phyloP scores from a whole-genome alignment of 2,888 invertebrate species.

The Leucoptera coffeella region DNA sequence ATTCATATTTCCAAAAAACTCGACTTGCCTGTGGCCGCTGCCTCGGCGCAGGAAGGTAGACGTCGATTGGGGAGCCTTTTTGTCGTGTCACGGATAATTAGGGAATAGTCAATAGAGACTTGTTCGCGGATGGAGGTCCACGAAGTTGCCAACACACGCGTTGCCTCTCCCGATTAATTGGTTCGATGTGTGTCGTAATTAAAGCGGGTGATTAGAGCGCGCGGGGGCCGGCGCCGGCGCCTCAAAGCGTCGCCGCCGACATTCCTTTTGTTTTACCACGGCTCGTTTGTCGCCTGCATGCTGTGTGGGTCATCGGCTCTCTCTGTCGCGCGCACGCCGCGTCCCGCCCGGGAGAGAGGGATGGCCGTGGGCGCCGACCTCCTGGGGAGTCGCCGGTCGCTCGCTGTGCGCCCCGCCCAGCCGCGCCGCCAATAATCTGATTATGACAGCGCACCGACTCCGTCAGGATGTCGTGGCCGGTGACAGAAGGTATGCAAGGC shows the following conservation, averaged over 20 bases:
- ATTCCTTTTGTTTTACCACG: slow-evolving; percentile 55
- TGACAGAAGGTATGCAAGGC: no score
- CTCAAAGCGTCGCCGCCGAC: slow-evolving; percentile 51
- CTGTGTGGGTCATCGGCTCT: slow-evolving; percentile 17
- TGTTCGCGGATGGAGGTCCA: no score
- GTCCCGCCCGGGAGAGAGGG: slow-evolving; percentile 17
- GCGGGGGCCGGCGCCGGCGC: slow-evolving; percentile 45
- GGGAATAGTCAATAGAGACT: no score
- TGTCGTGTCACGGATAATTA: no score
- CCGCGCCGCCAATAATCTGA: slow-evolving; percentile 43
- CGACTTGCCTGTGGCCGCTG: no score
- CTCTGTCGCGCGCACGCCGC: slow-evolving; percentile 12
- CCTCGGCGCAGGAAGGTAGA: no score
- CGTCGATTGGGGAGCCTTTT: no score
- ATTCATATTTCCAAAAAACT: no score
- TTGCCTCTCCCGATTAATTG: slow-evolving; percentile 54
- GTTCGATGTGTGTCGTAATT: slow-evolving; percentile 54
- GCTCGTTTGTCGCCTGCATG: slow-evolving; percentile 49
- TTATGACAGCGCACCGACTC: slow-evolving; percentile 44
- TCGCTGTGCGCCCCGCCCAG: slow-evolving; percentile 38
- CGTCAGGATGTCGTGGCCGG: no score
- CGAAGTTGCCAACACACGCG: no score
- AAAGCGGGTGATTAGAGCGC: slow-evolving; percentile 52
- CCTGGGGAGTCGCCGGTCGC: slow-evolving; percentile 41
- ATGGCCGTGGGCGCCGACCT: slow-evolving; percentile 44